Evolutionary conservation across 1,140 invertebrate species (phyloP).

Genomic region (Zelostemma sp.): DNA sequence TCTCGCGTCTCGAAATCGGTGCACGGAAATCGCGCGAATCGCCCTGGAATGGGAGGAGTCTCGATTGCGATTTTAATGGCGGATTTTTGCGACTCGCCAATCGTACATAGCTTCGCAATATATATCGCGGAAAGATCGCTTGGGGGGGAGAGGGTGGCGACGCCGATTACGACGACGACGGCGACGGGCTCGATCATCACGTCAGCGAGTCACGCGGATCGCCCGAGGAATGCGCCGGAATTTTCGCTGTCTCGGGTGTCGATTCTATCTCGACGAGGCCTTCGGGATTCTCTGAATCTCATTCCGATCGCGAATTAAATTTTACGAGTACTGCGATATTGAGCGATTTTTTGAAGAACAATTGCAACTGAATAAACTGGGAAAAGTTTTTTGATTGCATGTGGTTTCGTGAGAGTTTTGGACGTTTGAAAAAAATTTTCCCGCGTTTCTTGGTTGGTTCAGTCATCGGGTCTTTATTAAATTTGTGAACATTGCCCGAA

Average conservation of each 20-base stretch:
- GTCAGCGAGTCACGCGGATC: conserved; percentile 19
- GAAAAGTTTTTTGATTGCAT: no score
- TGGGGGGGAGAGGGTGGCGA: background rate
- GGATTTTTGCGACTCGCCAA: conserved; percentile 65
- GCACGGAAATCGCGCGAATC: conserved; percentile 39
- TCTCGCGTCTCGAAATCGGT: conserved; percentile 40
- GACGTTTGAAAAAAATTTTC: no score
- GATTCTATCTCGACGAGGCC: conserved; percentile 44
- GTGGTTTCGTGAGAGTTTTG: no score
- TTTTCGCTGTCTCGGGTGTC: conserved; percentile 30
- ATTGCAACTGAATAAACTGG: no score
- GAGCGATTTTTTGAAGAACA: no score
- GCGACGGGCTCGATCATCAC: conserved; percentile 15
- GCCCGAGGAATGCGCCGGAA: background rate
- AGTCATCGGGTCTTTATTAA: no score
- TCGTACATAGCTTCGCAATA: conserved; percentile 44
- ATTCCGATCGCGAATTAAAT: no score
- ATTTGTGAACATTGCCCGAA: no score
- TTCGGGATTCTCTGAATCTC: no score
- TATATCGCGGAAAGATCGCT: conserved; percentile 16
- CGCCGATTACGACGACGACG: background rate
- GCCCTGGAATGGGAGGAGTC: conserved; percentile 62
- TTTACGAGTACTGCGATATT: no score
- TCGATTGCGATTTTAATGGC: conserved; percentile 63
- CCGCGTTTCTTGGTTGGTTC: no score